phyloP scores from a whole-genome alignment of 1,140 invertebrate species.

The Ips nitidus region DNA sequence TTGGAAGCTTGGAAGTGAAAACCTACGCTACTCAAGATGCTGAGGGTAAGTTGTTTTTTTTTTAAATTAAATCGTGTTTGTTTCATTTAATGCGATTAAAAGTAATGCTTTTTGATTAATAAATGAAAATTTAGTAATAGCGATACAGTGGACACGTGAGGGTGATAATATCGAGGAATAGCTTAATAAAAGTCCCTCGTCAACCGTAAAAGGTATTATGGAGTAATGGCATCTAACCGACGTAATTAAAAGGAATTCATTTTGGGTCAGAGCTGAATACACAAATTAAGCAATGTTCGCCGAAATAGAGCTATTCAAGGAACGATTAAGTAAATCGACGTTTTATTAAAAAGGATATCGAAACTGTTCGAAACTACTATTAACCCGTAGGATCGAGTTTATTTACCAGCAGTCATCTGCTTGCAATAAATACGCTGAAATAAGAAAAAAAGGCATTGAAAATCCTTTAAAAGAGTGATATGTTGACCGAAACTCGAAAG shows the following conservation, averaged over 20 bases:
- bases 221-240: constrained; percentile 20
- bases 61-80: not conserved
- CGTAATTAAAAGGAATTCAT: constrained; percentile 34
- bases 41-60: constrained; percentile 25
- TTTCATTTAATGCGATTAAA: too few species aligned
- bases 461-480: not conserved
- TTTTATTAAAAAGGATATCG: constrained; percentile 15
- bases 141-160: too few species aligned
- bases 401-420: not conserved
- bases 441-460: not conserved
- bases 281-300: constrained; percentile 35
- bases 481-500: not conserved
- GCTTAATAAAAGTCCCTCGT: not conserved
- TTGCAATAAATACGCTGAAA: not conserved
- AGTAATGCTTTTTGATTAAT: too few species aligned
- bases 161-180: too few species aligned
- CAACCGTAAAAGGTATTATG: constrained; percentile 23
- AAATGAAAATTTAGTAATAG: too few species aligned
- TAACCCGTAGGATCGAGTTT: not conserved
- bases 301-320: constrained; percentile 29
- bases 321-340: constrained; percentile 29
- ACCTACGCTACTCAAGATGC: constrained; percentile 18
- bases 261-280: constrained; percentile 29
- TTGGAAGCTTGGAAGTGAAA: constrained; percentile 32
- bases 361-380: not conserved